These are phyloP conservation scores for Sinella curviseta DNA, from an alignment of 1,140 invertebrate species.

Conservation along the genomic window DNA sequence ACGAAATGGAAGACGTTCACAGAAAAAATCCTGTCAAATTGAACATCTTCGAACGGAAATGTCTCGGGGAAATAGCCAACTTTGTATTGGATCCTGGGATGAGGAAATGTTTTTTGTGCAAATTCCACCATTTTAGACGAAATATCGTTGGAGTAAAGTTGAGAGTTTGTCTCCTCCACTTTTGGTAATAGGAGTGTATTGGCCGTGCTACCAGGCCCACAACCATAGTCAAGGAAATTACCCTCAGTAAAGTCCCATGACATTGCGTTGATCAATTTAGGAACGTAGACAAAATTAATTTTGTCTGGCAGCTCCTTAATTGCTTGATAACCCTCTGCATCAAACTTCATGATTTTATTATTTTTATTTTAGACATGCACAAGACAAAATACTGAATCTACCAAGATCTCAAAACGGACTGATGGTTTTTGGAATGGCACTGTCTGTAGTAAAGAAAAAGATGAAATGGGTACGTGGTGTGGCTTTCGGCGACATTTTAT, in stretches of 20 bases:
- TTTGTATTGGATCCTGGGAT: not conserved
- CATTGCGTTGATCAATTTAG: not conserved
- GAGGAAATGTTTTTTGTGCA: not conserved
- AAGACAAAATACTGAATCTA: too few relatives aligned
- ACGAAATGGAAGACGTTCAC: not conserved
- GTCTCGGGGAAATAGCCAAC: not conserved
- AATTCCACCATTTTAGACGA: not conserved
- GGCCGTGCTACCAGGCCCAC: not conserved
- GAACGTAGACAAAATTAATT: not conserved
- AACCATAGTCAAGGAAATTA: not conserved
- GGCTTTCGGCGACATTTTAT: too few relatives aligned
- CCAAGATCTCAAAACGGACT: too few relatives aligned
- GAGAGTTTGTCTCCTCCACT: not conserved
- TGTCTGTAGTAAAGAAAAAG: too few relatives aligned
- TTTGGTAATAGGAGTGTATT: not conserved
- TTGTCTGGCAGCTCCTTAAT: not conserved
- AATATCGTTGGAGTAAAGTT: not conserved
- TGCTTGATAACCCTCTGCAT: too few relatives aligned
- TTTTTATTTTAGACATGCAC: too few relatives aligned
- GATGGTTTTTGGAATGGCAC: too few relatives aligned
- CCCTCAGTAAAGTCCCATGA: not conserved
- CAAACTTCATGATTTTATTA: too few relatives aligned
- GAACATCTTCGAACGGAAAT: not conserved
- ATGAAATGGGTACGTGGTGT: too few relatives aligned
- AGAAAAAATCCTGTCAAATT: too few relatives aligned